Evolutionary conservation across 2,888 invertebrate species (phyloP).

Genomic region (Nomada fucata): DNA sequence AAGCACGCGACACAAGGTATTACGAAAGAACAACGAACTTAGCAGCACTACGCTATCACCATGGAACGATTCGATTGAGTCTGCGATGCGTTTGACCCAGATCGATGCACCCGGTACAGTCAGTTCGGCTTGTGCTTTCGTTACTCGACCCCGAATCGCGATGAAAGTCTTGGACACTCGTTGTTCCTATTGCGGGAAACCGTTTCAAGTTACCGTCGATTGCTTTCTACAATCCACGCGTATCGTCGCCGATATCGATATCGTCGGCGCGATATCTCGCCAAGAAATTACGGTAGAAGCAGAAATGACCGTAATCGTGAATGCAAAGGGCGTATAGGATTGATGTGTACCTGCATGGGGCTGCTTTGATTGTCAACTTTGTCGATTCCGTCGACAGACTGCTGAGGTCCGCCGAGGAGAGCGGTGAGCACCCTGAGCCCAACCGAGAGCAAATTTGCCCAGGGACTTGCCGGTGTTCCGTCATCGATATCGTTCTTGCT

Average conservation of each 20-base stretch:
- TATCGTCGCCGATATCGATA: not conserved
- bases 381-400: constrained; percentile 92
- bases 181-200: constrained; percentile 14
- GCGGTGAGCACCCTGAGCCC: constrained; percentile 94
- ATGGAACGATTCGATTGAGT: constrained; percentile 33
- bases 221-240: constrained; percentile 33
- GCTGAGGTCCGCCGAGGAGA: constrained; percentile 90
- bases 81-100: constrained; percentile 34
- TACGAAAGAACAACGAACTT: no score
- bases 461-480: constrained; percentile 90
- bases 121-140: constrained; percentile 47
- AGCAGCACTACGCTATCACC: not conserved
- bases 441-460: constrained; percentile 94
- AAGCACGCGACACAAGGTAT: not conserved
- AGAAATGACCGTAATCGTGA: constrained; percentile 13
- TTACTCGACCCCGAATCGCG: constrained; percentile 36
- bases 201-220: constrained; percentile 14
- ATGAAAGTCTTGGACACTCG: constrained; percentile 41
- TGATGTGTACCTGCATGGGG: constrained; percentile 91
- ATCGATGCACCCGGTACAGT: constrained; percentile 24
- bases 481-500: constrained; percentile 92
- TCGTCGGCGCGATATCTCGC: no score
- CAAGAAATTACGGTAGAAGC: not conserved
- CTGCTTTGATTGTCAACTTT: constrained; percentile 94
- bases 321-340: not conserved